Percentiles rank a stretch among this genome's conserved stretches.
phyloP scores from a whole-genome alignment of 1,140 invertebrate genomes.

The Brachionus angularis region DNA sequence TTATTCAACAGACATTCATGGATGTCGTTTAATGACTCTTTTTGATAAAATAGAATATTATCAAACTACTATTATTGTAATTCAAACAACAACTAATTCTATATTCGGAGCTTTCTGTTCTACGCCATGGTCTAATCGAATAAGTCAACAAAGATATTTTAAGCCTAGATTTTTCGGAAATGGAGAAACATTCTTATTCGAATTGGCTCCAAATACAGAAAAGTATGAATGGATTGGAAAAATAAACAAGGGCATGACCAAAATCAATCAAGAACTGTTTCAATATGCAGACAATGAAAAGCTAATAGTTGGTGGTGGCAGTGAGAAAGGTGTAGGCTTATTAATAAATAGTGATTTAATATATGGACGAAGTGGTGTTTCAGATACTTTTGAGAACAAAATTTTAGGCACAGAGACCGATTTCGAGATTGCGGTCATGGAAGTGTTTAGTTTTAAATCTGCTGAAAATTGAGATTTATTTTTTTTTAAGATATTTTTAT shows the following conservation, averaged over 20 bases:
- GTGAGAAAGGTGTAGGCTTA: slow-evolving; percentile 15
- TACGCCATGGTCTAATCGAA: slow-evolving; percentile 4
- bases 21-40: slow-evolving; percentile 21
- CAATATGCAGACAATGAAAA: slow-evolving; percentile 18
- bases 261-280: slow-evolving; percentile 14
- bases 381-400: slow-evolving; percentile 22
- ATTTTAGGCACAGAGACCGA: slow-evolving; percentile 6
- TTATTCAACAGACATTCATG: slow-evolving; percentile 39
- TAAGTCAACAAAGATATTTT: neutral
- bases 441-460: slow-evolving; percentile 31
- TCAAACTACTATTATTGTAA: slow-evolving; percentile 3
- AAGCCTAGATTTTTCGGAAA: slow-evolving; percentile 18
- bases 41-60: slow-evolving; percentile 43
- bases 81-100: neutral
- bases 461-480: neutral
- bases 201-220: neutral
- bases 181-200: slow-evolving; percentile 42
- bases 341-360: slow-evolving; percentile 40
- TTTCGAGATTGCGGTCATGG: slow-evolving; percentile 41
- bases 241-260: neutral
- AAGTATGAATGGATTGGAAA: slow-evolving; percentile 41
- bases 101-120: slow-evolving; percentile 42
- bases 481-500: neutral
- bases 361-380: slow-evolving; percentile 6
- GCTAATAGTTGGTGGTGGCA: slow-evolving; percentile 29